Evolutionary conservation across 2,797 vertebrate species (phyloP), one percentile per base, ranked within the genome.

Genomic region (Sebastes diploproa): DNA sequence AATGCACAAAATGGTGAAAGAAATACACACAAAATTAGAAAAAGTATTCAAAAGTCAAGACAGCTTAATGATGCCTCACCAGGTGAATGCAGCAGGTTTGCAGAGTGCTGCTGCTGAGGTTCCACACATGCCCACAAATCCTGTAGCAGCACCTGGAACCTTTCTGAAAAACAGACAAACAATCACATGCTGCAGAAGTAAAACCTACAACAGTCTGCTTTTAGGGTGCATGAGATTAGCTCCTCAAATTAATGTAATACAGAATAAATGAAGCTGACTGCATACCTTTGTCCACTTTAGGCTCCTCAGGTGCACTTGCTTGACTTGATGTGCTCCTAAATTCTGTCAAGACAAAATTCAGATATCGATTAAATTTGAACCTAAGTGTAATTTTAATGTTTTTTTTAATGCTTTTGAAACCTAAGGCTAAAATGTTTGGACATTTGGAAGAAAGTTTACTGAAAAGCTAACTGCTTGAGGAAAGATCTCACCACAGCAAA

Each of bases 41-140:
- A 27, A 54, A 29, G 7, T 34, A 55, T 62, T 9, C 56, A 62
- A 16, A 61, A 61, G 9, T 50, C 14, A 67, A 20, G 2, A 20
- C 0, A 6, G 5, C 11, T 61, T 50, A 22, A 73, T 50, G 30
- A 76, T 63, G 72, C 12, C 61, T 91, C 81, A 95, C 95, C 93
- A 70, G 86, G 72, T 20, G 90, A 18, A 20, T 71, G 72, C 18
- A 92, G n/a, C 16, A 76, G 56, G 69, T 92, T 90, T 68, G 82
- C 67, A 1, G 92, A 88, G 2, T 92, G 86, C 6, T 90, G 88
- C 34, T 89, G 92, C 67, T 92, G 94, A 18, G 94, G 95, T 66
- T 97, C 96, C 65, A 99, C 93, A 85, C 98, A 99, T 38, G 93
- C 90, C 98, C 98, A 98, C 66, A 99, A 93, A 75, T 97, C 95